A percentile compares a stretch with the other conserved stretches of the same genome.
Evolutionary conservation across 1,140 invertebrate genomes (phyloP).

Genomic region (Caerostris extrusa): DNA sequence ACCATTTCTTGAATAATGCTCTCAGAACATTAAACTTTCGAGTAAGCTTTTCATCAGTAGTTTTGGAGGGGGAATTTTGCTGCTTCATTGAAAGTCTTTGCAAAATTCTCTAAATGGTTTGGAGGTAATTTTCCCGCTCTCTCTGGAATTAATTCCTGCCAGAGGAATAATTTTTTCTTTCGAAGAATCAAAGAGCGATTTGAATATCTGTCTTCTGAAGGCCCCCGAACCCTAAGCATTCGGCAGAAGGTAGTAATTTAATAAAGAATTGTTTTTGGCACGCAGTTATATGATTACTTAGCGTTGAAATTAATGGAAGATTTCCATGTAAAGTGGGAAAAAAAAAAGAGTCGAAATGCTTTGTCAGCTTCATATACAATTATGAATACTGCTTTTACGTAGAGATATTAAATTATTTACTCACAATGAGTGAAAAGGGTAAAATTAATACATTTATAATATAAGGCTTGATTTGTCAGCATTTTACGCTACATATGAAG

Average conservation of each 20-base stretch:
- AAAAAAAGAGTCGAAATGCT: too few species aligned
- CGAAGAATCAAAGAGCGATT: not conserved
- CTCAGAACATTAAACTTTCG: not conserved
- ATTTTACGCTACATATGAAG: too few species aligned
- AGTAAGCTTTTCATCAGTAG: not conserved
- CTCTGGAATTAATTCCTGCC: not conserved
- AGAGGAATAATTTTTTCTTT: not conserved
- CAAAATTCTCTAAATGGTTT: not conserved
- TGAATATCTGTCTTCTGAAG: not conserved
- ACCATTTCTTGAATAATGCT: not conserved
- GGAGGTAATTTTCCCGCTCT: not conserved
- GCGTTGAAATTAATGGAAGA: too few species aligned
- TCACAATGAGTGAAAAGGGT: too few species aligned
- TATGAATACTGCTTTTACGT: too few species aligned
- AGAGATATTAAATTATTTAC: too few species aligned
- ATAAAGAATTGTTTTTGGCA: not conserved
- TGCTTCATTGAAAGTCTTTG: slow-evolving; percentile 16
- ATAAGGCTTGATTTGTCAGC: too few species aligned
- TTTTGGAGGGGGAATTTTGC: not conserved
- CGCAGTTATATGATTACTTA: too few species aligned
- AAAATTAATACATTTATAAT: too few species aligned
- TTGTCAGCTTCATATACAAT: too few species aligned
- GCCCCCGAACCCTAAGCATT: not conserved
- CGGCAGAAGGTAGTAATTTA: not conserved
- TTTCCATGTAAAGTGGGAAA: too few species aligned